Evolutionary conservation across 2,113 vertebrate genomes (phyloP).

Genomic region (Myrmophylax atrothorax): DNA sequence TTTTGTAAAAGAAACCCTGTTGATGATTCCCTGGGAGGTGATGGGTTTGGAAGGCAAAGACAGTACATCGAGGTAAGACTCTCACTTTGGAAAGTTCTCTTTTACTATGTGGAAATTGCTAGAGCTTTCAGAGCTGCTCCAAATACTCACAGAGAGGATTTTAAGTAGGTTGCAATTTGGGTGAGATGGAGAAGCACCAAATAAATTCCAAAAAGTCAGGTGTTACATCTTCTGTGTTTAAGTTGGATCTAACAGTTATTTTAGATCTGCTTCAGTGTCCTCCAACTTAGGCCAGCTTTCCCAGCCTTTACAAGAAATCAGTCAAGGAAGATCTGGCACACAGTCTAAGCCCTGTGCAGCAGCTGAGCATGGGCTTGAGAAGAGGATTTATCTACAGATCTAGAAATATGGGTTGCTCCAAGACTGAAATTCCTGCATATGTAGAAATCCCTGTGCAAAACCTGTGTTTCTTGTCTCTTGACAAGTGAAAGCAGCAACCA

Average conservation of each 20-base stretch:
- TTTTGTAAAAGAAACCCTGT: background rate
- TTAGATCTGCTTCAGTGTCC: background rate
- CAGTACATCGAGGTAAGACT: accelerated
- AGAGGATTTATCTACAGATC: background rate
- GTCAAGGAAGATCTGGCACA: background rate
- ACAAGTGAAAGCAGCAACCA: background rate
- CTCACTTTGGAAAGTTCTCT: background rate
- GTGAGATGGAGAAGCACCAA: background rate
- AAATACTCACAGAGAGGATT: background rate
- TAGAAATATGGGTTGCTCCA: background rate
- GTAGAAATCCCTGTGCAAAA: background rate
- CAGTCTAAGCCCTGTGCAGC: no score
- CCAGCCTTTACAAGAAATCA: background rate
- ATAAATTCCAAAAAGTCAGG: background rate
- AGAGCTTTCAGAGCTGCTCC: background rate
- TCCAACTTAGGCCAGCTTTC: background rate
- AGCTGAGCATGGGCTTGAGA: background rate
- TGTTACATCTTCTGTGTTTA: background rate
- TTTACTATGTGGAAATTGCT: background rate
- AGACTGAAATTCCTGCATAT: background rate
- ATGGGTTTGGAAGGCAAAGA: background rate
- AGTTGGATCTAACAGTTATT: background rate
- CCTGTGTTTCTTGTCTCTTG: constrained; percentile 4
- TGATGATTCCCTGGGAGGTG: accelerated
- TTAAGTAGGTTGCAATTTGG: background rate